Percentiles rank a stretch among this genome's conserved stretches.
Conservation (phyloP, 2,888 invertebrate genomes). For the Oxyscelio sp. region DNA sequence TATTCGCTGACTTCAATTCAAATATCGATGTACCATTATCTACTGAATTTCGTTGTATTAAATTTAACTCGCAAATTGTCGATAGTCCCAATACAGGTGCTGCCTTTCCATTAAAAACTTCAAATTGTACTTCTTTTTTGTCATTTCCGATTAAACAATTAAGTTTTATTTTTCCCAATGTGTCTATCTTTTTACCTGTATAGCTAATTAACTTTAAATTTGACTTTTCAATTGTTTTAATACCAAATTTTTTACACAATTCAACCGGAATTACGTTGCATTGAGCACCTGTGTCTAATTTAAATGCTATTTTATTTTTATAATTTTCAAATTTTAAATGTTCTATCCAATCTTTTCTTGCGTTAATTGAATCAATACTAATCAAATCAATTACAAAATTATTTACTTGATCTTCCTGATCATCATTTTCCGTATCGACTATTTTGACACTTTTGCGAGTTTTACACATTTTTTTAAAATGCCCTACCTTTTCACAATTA, state of each 20-base stretch:
- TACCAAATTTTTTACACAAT: constrained; percentile 8
- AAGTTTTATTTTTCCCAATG: constrained; percentile 4
- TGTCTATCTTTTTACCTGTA: neutral
- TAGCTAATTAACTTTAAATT: constrained; percentile 19
- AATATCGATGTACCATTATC: neutral
- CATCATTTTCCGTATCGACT: no score
- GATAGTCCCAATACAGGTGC: constrained; percentile 10
- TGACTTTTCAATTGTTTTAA: constrained; percentile 25
- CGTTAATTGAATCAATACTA: no score
- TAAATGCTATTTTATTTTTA: no score
- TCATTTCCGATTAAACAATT: neutral
- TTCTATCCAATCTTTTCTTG: no score
- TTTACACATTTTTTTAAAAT: constrained; percentile 35
- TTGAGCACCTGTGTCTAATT: no score
- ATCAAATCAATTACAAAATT: no score
- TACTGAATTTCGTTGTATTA: constrained; percentile 15
- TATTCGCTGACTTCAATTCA: neutral
- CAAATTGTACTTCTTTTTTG: constrained; percentile 25
- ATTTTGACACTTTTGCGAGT: neutral
- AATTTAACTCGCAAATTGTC: neutral
- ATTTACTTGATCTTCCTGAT: neutral
- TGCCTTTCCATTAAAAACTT: neutral
- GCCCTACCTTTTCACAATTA: constrained; percentile 33
- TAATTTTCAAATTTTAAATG: no score
- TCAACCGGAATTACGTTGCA: constrained; percentile 39